Base-by-base conservation (phyloP, 2,888 invertebrate species). In the Tipula lateralis region DNA sequence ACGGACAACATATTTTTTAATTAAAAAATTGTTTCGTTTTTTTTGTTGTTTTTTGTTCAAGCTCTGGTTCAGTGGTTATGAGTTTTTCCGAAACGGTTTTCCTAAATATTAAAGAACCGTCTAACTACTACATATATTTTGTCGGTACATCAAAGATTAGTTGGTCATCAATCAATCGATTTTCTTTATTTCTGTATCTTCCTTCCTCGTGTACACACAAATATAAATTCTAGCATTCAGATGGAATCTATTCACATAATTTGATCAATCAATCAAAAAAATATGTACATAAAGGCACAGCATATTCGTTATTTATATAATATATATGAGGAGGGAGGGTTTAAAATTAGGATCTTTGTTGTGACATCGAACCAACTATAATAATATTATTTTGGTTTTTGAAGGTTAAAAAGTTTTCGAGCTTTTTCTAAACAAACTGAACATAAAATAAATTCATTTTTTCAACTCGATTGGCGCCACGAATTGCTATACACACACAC, bases 401-500 rank as follows among this genome's bases (percentile, higher is more conserved):
- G 66, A 66, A 66, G 66, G 66, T 66, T 66, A 66, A 66, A 66
- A 66, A 66, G 66, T 66, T 66, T 12, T 24, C 13, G 9, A 66
- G 66, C 66, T 66, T 24, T 66, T 9, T 24, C 24, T 24, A 66
- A 66, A 66, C 66, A 24, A 24, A 66, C 66, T 24, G 24, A 66
- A 66, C 24, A 39, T 7, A 66, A 66, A 66, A 66, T 6, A 66
- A 66, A 66, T 24, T 24, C 66, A 66, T 66, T 66, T n/a, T 66
- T 66, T 66, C 66, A 66, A 66, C 24, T 66, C 66, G 24, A 66
- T 66, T 24, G 66, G 66, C 66, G 66, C 66, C 66, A 66, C 66
- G 66, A 66, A 66, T 66, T 66, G 66, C 24, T 66, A 66, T 66
- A 66, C 24, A 66, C n/a, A 66, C 19, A 66, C 24, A 66, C n/a